phyloP scores from a whole-genome alignment of 2,113 vertebrate genomes.

The Cacatua alba region DNA sequence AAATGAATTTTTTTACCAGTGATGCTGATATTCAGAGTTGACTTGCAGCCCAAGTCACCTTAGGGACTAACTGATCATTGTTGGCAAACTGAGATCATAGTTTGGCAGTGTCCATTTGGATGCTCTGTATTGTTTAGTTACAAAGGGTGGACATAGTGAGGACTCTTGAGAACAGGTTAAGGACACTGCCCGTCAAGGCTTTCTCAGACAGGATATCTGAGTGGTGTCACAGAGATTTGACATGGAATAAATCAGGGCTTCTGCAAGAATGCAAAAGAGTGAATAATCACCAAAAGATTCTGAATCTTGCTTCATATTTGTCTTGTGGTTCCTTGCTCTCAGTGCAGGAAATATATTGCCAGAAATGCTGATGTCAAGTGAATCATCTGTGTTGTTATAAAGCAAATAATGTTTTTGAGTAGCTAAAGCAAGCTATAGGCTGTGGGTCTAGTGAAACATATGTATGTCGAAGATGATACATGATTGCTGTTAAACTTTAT shows the following conservation, averaged over 20 bases:
- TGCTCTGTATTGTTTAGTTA: background rate
- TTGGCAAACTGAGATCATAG: background rate
- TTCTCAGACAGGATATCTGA: background rate
- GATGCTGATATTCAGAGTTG: background rate
- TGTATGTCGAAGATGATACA: background rate
- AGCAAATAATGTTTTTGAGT: constrained; percentile 2
- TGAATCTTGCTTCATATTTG: background rate
- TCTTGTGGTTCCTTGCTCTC: background rate
- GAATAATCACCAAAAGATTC: background rate
- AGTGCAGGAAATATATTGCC: background rate
- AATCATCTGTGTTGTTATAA: constrained; percentile 12
- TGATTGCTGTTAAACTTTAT: constrained; percentile 41
- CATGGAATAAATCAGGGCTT: background rate
- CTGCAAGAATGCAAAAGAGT: background rate
- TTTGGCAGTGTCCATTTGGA: background rate
- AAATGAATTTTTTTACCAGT: background rate
- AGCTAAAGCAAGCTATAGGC: background rate
- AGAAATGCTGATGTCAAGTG: background rate
- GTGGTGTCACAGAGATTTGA: background rate
- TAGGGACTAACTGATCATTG: background rate
- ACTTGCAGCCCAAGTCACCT: background rate
- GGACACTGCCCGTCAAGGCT: background rate
- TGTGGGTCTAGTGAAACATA: constrained; percentile 10
- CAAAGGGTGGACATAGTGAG: accelerated
- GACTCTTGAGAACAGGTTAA: background rate